These are phyloP conservation scores for Laticauda laticaudata DNA, from an alignment of 2,113 vertebrate species.

Conservation along the genomic window DNA sequence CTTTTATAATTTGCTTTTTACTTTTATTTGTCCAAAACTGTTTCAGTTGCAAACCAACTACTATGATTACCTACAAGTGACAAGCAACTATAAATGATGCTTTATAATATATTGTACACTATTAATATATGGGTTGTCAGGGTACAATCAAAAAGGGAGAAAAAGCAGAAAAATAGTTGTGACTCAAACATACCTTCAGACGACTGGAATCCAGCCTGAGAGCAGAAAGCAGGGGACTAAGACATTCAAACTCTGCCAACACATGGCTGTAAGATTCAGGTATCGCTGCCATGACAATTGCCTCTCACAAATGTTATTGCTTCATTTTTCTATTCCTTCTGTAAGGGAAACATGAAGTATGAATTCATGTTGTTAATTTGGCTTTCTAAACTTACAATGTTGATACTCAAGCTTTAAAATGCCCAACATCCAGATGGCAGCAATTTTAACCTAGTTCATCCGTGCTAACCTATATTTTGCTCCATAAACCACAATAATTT, in stretches of 20 bases:
- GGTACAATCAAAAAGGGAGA: neutral
- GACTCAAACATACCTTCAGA: slow-evolving; percentile 79
- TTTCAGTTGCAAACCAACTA: neutral
- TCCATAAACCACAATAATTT: neutral
- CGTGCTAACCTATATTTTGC: neutral
- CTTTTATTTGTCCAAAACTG: neutral
- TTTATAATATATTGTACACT: neutral
- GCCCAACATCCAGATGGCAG: neutral
- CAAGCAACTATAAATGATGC: neutral
- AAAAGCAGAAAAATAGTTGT: neutral
- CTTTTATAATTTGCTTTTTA: neutral
- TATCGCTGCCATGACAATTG: slow-evolving; percentile 65
- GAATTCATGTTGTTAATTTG: neutral
- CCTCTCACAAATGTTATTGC: neutral
- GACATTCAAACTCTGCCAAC: slow-evolving; percentile 87
- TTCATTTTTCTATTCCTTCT: slow-evolving; percentile 33
- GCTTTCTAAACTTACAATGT: neutral
- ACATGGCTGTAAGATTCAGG: slow-evolving; percentile 84
- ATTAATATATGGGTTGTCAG: neutral
- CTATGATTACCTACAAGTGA: neutral
- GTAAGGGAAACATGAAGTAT: neutral
- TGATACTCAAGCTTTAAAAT: neutral
- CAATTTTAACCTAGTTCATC: neutral
- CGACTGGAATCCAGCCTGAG: slow-evolving; percentile 91
- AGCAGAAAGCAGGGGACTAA: slow-evolving; percentile 87